These are phyloP conservation scores for Cantharis lateralis DNA, from an alignment of 2,888 invertebrate species.

Conservation along the genomic window DNA sequence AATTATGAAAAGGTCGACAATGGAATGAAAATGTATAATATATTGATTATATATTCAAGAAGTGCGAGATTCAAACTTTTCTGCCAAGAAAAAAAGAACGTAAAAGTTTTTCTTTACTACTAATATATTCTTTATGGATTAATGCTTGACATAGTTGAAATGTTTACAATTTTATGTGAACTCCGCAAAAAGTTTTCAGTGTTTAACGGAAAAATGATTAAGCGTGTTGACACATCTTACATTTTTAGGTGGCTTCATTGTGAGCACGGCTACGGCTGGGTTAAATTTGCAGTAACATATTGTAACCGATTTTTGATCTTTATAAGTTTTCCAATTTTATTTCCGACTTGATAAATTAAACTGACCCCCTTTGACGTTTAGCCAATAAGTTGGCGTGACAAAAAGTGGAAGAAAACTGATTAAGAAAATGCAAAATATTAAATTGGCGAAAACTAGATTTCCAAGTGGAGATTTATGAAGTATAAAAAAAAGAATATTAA, in stretches of 20 bases:
- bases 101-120: background rate
- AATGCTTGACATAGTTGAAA: background rate
- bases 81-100: background rate
- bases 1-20: too few relatives aligned
- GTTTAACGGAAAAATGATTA: background rate
- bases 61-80: background rate
- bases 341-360: background rate
- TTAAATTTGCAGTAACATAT: background rate
- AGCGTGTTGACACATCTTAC: background rate
- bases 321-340: background rate
- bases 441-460: background rate
- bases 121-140: background rate
- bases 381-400: background rate
- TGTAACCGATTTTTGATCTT: background rate
- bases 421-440: background rate
- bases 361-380: background rate
- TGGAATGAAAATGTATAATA: background rate
- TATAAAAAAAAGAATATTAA: constrained; percentile 44
- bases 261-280: background rate
- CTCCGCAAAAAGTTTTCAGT: background rate
- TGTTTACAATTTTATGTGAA: background rate
- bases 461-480: background rate
- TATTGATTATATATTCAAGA: background rate
- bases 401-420: background rate
- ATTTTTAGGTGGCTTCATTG: background rate